phyloP scores from a whole-genome alignment of 1,140 invertebrate genomes.

The Schlechtendalia chinensis region DNA sequence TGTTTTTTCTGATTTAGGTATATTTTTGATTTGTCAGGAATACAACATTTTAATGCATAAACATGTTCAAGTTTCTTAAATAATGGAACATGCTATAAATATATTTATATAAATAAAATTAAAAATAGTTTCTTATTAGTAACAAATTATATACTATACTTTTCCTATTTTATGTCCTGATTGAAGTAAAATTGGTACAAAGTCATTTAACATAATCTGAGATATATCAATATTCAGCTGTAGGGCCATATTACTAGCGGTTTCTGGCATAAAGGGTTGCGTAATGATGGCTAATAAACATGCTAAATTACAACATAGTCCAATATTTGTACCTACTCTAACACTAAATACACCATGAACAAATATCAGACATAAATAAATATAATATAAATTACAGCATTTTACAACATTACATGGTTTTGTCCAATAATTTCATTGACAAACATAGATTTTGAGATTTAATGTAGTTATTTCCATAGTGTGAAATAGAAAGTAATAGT shows the following conservation, averaged over 20 bases:
- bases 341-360: slow-evolving; percentile 59
- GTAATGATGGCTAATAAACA: slow-evolving; percentile 79
- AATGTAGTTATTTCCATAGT: slow-evolving; percentile 95
- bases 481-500: slow-evolving; percentile 82
- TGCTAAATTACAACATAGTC: slow-evolving; percentile 80
- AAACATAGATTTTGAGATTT: slow-evolving; percentile 94
- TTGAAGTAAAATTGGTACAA: slow-evolving; percentile 66
- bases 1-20: too few relatives aligned
- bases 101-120: neutral
- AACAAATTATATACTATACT: slow-evolving; percentile 56
- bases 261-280: slow-evolving; percentile 89
- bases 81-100: slow-evolving; percentile 69
- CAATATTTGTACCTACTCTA: slow-evolving; percentile 81
- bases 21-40: slow-evolving; percentile 70
- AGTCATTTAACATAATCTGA: slow-evolving; percentile 57
- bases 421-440: slow-evolving; percentile 65
- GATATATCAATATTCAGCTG: slow-evolving; percentile 68
- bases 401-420: too few relatives aligned
- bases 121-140: neutral
- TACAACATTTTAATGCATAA: slow-evolving; percentile 73
- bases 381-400: too few relatives aligned
- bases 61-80: slow-evolving; percentile 86
- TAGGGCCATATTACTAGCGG: slow-evolving; percentile 65
- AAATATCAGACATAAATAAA: too few relatives aligned
- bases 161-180: slow-evolving; percentile 85